Evolutionary conservation across 2,888 invertebrate species (phyloP).

Genomic region (Aphrophora alni): DNA sequence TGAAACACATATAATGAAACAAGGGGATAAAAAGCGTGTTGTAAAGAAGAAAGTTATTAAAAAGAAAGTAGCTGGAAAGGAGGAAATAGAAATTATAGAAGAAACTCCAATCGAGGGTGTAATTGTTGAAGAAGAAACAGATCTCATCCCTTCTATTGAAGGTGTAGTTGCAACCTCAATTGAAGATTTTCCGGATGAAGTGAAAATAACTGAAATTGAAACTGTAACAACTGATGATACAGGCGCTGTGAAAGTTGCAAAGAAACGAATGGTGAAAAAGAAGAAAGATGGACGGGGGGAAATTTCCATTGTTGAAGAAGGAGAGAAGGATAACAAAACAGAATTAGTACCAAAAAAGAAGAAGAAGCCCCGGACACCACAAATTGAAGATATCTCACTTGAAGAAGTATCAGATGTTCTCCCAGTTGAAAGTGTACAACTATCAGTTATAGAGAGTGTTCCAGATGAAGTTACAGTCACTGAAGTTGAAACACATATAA

Average conservation of each 20-base stretch:
- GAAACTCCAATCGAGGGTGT: slow-evolving; percentile 56
- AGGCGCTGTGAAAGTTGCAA: slow-evolving; percentile 19
- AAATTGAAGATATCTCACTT: background rate
- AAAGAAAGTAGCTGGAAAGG: slow-evolving; percentile 27
- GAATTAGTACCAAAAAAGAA: slow-evolving; percentile 49
- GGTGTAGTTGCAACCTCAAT: slow-evolving; percentile 5
- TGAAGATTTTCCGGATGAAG: slow-evolving; percentile 27
- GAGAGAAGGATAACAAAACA: slow-evolving; percentile 50
- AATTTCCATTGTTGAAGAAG: slow-evolving; percentile 36
- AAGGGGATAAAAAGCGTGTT: slow-evolving; percentile 27
- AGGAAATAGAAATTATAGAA: slow-evolving; percentile 56
- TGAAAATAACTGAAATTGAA: slow-evolving; percentile 21
- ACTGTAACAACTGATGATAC: slow-evolving; percentile 50
- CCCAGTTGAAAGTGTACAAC: slow-evolving; percentile 14
- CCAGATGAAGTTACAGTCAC: slow-evolving; percentile 60
- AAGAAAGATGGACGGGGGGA: slow-evolving; percentile 14
- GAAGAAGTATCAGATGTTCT: slow-evolving; percentile 23
- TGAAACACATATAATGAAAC: slow-evolving; percentile 30
- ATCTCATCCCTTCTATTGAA: slow-evolving; percentile 12
- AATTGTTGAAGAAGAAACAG: slow-evolving; percentile 47
- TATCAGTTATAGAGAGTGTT: slow-evolving; percentile 50
- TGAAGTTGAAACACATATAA: slow-evolving; percentile 47
- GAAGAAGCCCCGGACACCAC: slow-evolving; percentile 25
- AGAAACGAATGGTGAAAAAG: slow-evolving; percentile 37
- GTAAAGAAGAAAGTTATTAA: slow-evolving; percentile 31